Evolutionary conservation across 2,797 vertebrate genomes (phyloP), one percentile per base, ranked within the genome.

Genomic region (Pogoniulus pusillus): DNA sequence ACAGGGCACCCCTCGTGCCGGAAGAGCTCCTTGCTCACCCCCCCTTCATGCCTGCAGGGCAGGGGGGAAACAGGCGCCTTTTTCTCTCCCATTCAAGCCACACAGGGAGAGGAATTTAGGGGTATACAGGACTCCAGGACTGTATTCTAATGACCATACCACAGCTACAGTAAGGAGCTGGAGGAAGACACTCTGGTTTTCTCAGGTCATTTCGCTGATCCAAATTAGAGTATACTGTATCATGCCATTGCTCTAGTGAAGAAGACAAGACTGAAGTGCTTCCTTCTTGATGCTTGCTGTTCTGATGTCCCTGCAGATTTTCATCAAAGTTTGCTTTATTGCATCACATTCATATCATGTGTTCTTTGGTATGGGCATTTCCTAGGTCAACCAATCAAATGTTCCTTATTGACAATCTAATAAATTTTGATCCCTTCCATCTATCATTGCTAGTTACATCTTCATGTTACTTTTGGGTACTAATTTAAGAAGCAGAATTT

Each of bases 271-370:
- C 5, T 63, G 4, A 2, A 1, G 2, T 83, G 3, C 7, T 74
- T 18, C 10, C 2, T 17, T 12, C 6, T 3, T 14, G 2, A 17
- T 20, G 16, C 2, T 80, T 8, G 4, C 16, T 55, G 10, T 27
- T 72, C 16, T 49, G 6, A n/a, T 11, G 16, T 18, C 6, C 22
- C 15, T 58, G 26, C 3, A 51, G 4, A n/a, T 9, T 51, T 74
- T 30, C 4, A 6, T 8, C 23, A 30, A 45, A 70, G 5, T 47
- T n/a, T 86, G 7, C 6, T 53, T 86, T 57, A 71, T 23, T 63
- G 4, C 3, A 12, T 12, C 71, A 5, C 20, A 19, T 45, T 77
- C 63, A 14, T 55, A 11, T 15, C 8, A 41, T 20, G 8, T 12
- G 2, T 57, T 3, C 80, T 39, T n/a, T 60, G 10, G 8, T 58